Evolutionary conservation across 92 coral and sea anemone species (phyloP).

Genomic region (Siderastrea radians): DNA sequence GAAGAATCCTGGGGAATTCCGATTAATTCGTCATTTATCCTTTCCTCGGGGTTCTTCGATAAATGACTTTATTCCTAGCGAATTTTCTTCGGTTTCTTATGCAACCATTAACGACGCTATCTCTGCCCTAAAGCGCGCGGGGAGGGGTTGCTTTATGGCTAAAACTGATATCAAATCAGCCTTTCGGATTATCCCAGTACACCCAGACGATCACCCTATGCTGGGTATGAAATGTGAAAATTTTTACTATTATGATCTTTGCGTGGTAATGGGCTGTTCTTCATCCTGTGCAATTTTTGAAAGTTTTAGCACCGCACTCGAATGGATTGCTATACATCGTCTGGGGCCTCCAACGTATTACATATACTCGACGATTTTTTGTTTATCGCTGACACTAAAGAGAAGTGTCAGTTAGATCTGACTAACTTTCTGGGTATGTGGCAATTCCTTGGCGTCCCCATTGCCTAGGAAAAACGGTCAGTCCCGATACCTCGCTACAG

Average conservation of each 20-base stretch:
- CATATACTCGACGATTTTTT: slow-evolving; percentile 64
- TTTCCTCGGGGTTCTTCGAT: slow-evolving; percentile 22
- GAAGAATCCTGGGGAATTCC: slow-evolving; percentile 12
- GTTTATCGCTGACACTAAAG: slow-evolving; percentile 24
- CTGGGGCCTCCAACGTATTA: slow-evolving; percentile 7
- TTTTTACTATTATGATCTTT: slow-evolving; percentile 41
- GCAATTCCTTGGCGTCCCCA: slow-evolving; percentile 34
- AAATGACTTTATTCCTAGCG: slow-evolving; percentile 25
- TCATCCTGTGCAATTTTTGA: slow-evolving; percentile 7
- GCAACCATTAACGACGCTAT: neutral
- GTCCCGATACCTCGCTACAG: slow-evolving; percentile 4
- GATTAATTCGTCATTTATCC: slow-evolving; percentile 37
- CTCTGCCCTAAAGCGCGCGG: neutral
- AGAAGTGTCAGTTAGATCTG: neutral
- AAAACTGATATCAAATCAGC: slow-evolving; percentile 3
- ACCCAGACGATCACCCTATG: slow-evolving; percentile 7
- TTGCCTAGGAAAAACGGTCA: neutral
- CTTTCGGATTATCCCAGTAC: slow-evolving; percentile 42
- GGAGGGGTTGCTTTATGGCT: slow-evolving; percentile 25
- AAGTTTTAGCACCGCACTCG: slow-evolving; percentile 44
- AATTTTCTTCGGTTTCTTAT: neutral
- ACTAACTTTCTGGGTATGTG: slow-evolving; percentile 33
- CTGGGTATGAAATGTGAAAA: slow-evolving; percentile 27
- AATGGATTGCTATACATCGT: slow-evolving; percentile 38
- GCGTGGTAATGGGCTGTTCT: neutral